These are phyloP conservation scores for Pollenia griseotomentosa DNA, from an alignment of 2,888 invertebrate genomes.

Conservation along the genomic window DNA sequence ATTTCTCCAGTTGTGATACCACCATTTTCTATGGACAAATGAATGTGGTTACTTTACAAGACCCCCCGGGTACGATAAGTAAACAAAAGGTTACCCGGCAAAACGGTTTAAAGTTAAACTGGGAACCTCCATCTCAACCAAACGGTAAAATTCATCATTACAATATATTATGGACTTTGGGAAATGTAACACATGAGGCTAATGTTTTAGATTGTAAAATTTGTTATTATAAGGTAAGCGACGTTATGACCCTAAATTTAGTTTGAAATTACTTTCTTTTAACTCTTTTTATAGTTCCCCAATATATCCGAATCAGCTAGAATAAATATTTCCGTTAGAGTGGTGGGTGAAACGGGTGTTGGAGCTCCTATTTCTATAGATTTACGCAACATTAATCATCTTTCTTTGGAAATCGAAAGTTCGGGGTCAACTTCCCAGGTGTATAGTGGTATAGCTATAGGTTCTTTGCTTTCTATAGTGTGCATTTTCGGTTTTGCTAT, in stretches of 20 bases:
- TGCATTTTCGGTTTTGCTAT: conserved; percentile 81
- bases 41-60: conserved; percentile 82
- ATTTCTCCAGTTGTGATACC: conserved; percentile 80
- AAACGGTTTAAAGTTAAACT: conserved; percentile 81
- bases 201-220: conserved; percentile 80
- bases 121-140: conserved; percentile 82
- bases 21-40: conserved; percentile 81
- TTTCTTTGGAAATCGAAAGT: conserved; percentile 76
- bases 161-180: conserved; percentile 82
- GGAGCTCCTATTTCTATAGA: conserved; percentile 83
- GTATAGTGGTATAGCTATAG: conserved; percentile 82
- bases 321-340: conserved; percentile 83
- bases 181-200: conserved; percentile 81
- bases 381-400: conserved; percentile 78
- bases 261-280: background rate
- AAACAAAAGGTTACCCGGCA: conserved; percentile 80
- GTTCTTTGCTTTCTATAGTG: conserved; percentile 80
- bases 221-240: conserved; percentile 80
- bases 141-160: conserved; percentile 83
- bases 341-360: conserved; percentile 83
- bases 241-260: background rate
- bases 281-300: conserved; percentile 79
- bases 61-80: conserved; percentile 83
- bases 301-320: conserved; percentile 82
- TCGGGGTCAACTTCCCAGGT: conserved; percentile 78